Conservation (phyloP, 2,888 invertebrate species). For the Pseudococcus viburni region DNA sequence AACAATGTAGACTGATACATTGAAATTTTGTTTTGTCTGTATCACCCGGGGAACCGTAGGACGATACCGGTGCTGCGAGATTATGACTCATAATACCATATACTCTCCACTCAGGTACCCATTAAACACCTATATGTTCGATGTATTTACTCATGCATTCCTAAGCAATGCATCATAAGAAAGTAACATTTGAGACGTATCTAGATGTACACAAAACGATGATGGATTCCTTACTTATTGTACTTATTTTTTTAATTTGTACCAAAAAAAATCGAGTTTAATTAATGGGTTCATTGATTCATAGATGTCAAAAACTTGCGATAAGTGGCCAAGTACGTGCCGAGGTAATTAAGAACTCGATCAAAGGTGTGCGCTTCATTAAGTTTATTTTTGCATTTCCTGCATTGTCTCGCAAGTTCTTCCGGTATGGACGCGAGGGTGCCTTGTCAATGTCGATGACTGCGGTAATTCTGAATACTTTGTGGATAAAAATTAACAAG, state of each 20-base stretch:
- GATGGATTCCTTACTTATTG: background rate
- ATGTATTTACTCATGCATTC: slow-evolving; percentile 32
- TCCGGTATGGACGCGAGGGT: background rate
- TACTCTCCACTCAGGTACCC: background rate
- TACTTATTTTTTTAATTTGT: background rate
- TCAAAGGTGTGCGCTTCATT: slow-evolving; percentile 11
- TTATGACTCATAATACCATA: slow-evolving; percentile 22
- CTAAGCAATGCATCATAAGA: slow-evolving; percentile 32
- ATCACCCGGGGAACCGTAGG: slow-evolving; percentile 47
- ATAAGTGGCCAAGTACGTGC: background rate
- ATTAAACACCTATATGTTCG: background rate
- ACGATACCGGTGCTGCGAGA: slow-evolving; percentile 17
- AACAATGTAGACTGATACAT: slow-evolving; percentile 12
- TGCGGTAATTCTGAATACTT: slow-evolving; percentile 24
- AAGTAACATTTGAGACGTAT: background rate
- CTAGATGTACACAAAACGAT: background rate
- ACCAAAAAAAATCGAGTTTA: background rate
- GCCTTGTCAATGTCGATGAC: background rate
- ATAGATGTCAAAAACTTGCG: background rate
- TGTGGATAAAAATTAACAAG: background rate
- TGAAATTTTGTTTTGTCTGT: slow-evolving; percentile 51
- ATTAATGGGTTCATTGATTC: background rate
- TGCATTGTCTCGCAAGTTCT: background rate
- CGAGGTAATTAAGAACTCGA: background rate
- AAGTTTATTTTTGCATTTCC: slow-evolving; percentile 16